Evolutionary conservation across 2,888 invertebrate genomes (phyloP).

Genomic region (Hololepta plana): DNA sequence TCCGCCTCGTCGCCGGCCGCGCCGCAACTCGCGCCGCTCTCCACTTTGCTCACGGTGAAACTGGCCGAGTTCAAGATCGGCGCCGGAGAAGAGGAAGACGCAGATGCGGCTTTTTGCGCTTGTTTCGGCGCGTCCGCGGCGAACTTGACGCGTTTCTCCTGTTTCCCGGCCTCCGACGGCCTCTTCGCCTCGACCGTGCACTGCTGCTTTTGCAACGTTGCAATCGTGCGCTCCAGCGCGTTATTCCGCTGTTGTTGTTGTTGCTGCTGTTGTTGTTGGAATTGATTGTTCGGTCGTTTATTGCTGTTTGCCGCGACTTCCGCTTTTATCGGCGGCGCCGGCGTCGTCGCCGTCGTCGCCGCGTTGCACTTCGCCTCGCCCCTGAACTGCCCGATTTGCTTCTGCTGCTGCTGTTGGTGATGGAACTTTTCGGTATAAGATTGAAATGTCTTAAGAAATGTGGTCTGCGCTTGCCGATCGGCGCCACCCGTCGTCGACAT

Average conservation of each 20-base stretch:
- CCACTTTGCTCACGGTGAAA: constrained; percentile 28
- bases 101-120: constrained; percentile 8
- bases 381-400: constrained; percentile 11
- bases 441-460: constrained; percentile 22
- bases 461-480: constrained; percentile 18
- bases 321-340: constrained; percentile 8
- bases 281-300: no score
- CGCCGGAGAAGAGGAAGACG: constrained; percentile 2
- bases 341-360: constrained; percentile 5
- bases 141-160: constrained; percentile 10
- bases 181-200: constrained; percentile 19
- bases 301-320: constrained; percentile 7
- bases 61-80: constrained; percentile 15
- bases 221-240: constrained; percentile 17
- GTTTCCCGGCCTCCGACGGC: constrained; percentile 6
- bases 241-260: constrained; percentile 7
- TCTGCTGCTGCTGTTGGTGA: constrained; percentile 6
- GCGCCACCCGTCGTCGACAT: not conserved
- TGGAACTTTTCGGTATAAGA: constrained; percentile 16
- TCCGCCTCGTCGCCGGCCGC: constrained; percentile 20
- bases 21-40: constrained; percentile 19
- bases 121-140: constrained; percentile 10
- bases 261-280: constrained; percentile 3
- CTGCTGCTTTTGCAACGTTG: constrained; percentile 19
- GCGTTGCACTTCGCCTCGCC: constrained; percentile 11